phyloP scores from a whole-genome alignment of 2,797 vertebrate species.

The Cuculus canorus region DNA sequence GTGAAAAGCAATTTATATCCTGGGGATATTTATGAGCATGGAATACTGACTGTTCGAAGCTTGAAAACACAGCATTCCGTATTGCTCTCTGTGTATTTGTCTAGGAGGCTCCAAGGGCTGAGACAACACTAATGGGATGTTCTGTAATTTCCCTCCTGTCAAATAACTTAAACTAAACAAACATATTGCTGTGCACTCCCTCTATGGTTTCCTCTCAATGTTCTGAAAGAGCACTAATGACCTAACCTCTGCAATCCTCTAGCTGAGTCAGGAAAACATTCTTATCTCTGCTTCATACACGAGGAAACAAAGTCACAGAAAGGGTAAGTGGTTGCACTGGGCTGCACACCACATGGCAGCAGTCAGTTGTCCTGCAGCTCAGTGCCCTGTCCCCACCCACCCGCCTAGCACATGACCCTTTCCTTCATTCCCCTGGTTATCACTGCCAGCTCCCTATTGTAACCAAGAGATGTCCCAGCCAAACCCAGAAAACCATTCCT shows the following conservation, averaged over 20 bases:
- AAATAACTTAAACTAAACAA: not conserved
- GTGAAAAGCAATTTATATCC: not conserved
- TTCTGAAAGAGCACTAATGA: not conserved
- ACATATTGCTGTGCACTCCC: not conserved
- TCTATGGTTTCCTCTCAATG: not conserved
- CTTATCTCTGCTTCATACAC: not conserved
- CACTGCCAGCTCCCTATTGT: not conserved
- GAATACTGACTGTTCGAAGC: not conserved
- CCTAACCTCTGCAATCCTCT: not conserved
- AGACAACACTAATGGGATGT: not conserved
- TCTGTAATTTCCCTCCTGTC: not conserved
- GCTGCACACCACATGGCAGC: not conserved
- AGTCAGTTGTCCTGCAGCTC: not conserved
- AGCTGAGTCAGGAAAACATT: not conserved
- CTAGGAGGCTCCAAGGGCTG: not conserved
- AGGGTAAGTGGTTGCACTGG: not conserved
- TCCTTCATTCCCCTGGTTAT: not conserved
- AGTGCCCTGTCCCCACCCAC: not conserved
- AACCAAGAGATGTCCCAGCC: not conserved
- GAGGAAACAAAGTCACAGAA: not conserved
- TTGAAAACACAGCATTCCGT: not conserved
- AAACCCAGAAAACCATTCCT: not conserved
- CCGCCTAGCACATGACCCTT: not conserved
- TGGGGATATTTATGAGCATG: not conserved
- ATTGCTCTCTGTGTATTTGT: not conserved